Percentiles rank a stretch among this genome's conserved stretches.
These are phyloP conservation scores for Andrena camellia DNA, from an alignment of 2,888 invertebrate species.

Conservation along the genomic window DNA sequence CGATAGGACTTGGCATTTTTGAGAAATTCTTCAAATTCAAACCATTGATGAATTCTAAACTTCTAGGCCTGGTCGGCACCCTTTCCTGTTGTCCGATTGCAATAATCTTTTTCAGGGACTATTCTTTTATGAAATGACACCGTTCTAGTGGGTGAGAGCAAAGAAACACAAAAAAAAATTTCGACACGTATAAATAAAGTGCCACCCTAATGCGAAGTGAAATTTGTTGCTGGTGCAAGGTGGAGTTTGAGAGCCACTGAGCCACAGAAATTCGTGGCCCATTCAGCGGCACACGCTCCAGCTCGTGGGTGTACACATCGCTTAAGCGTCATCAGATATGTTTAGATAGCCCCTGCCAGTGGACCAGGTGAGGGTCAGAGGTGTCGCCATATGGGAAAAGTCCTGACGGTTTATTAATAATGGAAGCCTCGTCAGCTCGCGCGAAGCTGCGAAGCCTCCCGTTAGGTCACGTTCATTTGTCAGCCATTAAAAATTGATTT, in stretches of 20 bases:
- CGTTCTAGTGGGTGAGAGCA: no score
- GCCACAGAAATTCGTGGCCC: neutral
- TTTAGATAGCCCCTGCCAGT: conserved; percentile 32
- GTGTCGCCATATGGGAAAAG: conserved; percentile 51
- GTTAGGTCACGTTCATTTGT: conserved; percentile 17
- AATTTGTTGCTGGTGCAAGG: no score
- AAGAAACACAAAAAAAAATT: no score
- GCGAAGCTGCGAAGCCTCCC: neutral
- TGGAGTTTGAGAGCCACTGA: conserved; percentile 37
- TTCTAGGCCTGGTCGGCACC: no score
- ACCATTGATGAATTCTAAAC: no score
- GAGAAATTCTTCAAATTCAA: no score
- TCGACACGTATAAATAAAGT: no score
- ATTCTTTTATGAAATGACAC: no score
- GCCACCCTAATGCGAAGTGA: no score
- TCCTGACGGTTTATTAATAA: conserved; percentile 53
- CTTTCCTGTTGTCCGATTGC: no score
- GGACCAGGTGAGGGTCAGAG: conserved; percentile 50
- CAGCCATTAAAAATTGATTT: conserved; percentile 25
- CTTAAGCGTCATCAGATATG: conserved; percentile 44
- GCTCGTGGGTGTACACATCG: conserved; percentile 34
- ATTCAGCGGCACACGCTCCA: conserved; percentile 21
- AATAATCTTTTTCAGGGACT: no score
- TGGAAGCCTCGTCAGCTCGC: neutral
- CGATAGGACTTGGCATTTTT: no score